phyloP scores from a whole-genome alignment of 2,797 vertebrate genomes.

The Pseudomugil gertrudae region DNA sequence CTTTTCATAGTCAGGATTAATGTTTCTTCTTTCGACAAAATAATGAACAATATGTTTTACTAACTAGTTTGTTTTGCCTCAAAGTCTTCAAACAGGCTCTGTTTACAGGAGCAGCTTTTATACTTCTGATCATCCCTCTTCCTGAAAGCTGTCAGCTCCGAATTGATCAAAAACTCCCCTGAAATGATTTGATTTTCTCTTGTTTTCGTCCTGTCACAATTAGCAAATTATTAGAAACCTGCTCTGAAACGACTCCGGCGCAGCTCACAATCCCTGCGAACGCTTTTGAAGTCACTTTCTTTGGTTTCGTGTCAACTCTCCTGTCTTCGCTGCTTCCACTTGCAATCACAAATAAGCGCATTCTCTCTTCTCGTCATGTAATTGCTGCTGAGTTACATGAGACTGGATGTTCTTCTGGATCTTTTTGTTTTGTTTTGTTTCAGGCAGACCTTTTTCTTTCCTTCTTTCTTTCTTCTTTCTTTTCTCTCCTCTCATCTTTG shows the following conservation, averaged over 20 bases:
- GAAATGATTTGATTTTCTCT: slow-evolving; percentile 4
- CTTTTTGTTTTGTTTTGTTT: slow-evolving; percentile 47
- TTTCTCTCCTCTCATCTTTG: slow-evolving; percentile 47
- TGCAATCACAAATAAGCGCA: slow-evolving; percentile 48
- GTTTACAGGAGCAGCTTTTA: slow-evolving; percentile 21
- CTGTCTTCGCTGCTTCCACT: slow-evolving; percentile 34
- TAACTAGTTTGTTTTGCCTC: slow-evolving; percentile 1
- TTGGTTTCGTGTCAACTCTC: slow-evolving; percentile 46
- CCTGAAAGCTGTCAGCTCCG: slow-evolving; percentile 4
- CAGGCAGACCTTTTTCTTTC: slow-evolving; percentile 47
- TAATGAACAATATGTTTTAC: background rate
- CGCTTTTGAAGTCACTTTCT: slow-evolving; percentile 43
- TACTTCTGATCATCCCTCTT: slow-evolving; percentile 11
- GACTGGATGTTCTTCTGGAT: slow-evolving; percentile 45
- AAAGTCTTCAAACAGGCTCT: slow-evolving; percentile 7
- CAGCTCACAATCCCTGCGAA: slow-evolving; percentile 20
- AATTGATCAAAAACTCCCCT: slow-evolving; percentile 33
- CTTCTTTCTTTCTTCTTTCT: slow-evolving; percentile 44
- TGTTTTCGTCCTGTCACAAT: slow-evolving; percentile 21
- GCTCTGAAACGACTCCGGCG: background rate
- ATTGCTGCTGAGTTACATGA: slow-evolving; percentile 58
- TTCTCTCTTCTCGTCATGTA: slow-evolving; percentile 49
- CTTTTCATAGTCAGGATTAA: background rate
- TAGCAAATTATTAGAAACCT: slow-evolving; percentile 19
- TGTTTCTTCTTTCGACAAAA: slow-evolving; percentile 6